Evolutionary conservation across 1,140 invertebrate genomes (phyloP).

Genomic region (Plutomurus gul): DNA sequence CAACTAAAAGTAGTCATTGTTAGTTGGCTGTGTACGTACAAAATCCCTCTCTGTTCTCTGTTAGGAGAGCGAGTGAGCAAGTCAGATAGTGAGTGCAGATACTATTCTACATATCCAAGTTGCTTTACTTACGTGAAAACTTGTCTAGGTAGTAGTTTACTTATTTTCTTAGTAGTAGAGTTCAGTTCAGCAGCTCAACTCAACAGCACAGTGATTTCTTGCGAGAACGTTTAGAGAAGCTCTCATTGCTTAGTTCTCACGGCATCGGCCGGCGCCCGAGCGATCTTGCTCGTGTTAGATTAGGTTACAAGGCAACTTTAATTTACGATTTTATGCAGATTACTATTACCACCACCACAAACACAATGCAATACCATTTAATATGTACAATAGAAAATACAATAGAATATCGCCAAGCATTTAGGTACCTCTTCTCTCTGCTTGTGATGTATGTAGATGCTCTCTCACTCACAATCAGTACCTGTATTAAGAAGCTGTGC

Average conservation of each 20-base stretch:
- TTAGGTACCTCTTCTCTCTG: too few relatives aligned
- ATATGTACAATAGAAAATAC: background rate
- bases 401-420: too few relatives aligned
- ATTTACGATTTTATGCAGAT: constrained; percentile 30
- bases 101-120: background rate
- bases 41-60: too few relatives aligned
- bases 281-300: constrained; percentile 25
- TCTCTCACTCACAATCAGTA: too few relatives aligned
- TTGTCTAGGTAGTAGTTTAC: background rate
- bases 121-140: background rate
- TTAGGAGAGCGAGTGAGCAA: too few relatives aligned
- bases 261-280: constrained; percentile 14
- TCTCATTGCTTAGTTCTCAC: constrained; percentile 24
- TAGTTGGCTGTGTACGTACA: too few relatives aligned
- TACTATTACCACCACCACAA: background rate
- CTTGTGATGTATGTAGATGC: too few relatives aligned
- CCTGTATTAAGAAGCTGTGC: too few relatives aligned
- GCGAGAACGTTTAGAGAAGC: constrained; percentile 9
- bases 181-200: background rate
- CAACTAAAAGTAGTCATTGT: background rate
- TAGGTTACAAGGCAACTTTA: constrained; percentile 29
- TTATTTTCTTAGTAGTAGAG: background rate
- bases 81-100: background rate
- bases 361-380: background rate
- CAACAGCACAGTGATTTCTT: background rate